phyloP scores from a whole-genome alignment of 92 coral and sea anemone genomes.

The Porites lobata region DNA sequence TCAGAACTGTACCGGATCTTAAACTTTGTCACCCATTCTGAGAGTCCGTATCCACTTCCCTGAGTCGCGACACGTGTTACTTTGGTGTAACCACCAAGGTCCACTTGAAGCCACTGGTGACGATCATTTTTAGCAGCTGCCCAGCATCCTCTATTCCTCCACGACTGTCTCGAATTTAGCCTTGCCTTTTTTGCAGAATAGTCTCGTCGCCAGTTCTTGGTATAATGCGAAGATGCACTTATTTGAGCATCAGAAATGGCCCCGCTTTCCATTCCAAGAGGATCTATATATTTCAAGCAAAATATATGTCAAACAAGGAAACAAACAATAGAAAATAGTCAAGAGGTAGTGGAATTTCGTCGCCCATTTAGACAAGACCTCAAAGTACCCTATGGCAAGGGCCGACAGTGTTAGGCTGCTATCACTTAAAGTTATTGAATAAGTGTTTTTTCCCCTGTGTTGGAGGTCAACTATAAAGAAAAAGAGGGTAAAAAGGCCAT shows the following conservation, averaged over 20 bases:
- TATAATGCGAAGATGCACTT: not conserved
- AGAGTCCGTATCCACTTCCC: not conserved
- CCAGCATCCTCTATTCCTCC: not conserved
- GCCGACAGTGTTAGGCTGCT: too few species aligned
- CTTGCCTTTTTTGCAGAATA: not conserved
- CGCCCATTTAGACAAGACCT: too few species aligned
- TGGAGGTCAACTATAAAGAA: too few species aligned
- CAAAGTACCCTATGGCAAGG: too few species aligned
- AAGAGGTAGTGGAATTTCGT: not conserved
- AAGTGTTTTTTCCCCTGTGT: too few species aligned
- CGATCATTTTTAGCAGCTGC: not conserved
- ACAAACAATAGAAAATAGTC: not conserved
- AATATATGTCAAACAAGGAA: not conserved
- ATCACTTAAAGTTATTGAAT: too few species aligned
- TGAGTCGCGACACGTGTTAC: not conserved
- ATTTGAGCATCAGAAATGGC: not conserved
- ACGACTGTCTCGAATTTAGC: not conserved
- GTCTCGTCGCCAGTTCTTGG: not conserved
- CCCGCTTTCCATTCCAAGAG: conserved; percentile 31
- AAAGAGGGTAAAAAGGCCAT: too few species aligned
- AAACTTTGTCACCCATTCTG: not conserved
- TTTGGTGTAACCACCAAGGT: not conserved
- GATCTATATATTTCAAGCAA: not conserved
- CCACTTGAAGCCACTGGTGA: not conserved
- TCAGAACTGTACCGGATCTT: not conserved